Base-by-base conservation (phyloP, 1,140 invertebrate genomes). In the Branchinecta lindahli region DNA sequence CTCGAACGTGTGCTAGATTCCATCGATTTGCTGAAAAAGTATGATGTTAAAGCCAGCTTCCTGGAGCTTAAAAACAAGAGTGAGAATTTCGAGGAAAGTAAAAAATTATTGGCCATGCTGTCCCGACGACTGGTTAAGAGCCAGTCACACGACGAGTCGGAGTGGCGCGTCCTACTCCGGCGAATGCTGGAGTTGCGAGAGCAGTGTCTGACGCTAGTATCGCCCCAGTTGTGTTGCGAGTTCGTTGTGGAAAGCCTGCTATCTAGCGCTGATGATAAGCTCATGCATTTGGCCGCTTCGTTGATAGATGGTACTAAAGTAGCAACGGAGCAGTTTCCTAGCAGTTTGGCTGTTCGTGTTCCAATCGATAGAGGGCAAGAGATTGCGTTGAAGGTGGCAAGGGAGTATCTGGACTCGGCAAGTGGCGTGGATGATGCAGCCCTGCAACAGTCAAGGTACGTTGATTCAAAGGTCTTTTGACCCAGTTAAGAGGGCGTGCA, bases 351-450 rank as follows among this genome's bases (percentile, higher is more conserved):
- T 44, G 79, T 82, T 12, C 81, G 82, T 75, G 79, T 86, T n/a
- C 78, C 82, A 3, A 85, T 84, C 74, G 74, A 80, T 8, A 80
- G 76, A 75, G 80, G 84, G 44, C 78, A 85, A 3, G 73, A 82
- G 66, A 79, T 88, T 44, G 81, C 86, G 45, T 74, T 87, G 7
- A 77, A 82, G 70, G 84, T 85, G 3, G 84, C 85, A 46, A 79
- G 79, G 73, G 82, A 87, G 73, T 87, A 88, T 78, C 87, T 87
- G 75, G 84, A 88, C 75, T 84, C 84, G 12, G 83, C 86, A 0
- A 82, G 82, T 67, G 82, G 79, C 74, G 79, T 85, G 44, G 79
- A 76, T n/a, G 86, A 88, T 79, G 75, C 81, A 12, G 82, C 82
- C 69, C 86, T 88, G 81, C 80, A 84, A 73, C 52, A 61, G 52